Conservation (phyloP, 2,888 invertebrate genomes). For the Peribatodes rhomboidaria region DNA sequence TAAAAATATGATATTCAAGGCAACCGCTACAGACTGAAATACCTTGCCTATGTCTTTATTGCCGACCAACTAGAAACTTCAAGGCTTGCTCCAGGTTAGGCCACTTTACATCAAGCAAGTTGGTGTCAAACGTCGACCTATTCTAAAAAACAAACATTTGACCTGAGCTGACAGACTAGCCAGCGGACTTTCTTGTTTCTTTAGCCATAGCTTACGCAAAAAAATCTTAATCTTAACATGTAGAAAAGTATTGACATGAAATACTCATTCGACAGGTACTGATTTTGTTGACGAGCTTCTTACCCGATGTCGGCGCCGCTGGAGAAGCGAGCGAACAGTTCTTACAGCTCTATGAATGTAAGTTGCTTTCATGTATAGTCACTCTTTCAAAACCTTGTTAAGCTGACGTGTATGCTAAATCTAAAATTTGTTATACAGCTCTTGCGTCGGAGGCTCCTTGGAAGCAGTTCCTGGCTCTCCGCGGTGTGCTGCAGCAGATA, state of each 20-base stretch:
- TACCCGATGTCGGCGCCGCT: constrained; percentile 94
- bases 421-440: constrained; percentile 55
- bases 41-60: too few relatives aligned
- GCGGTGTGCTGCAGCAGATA: constrained; percentile 93
- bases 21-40: too few relatives aligned
- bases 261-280: constrained; percentile 86
- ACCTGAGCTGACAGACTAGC: too few relatives aligned
- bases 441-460: constrained; percentile 95
- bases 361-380: constrained; percentile 45
- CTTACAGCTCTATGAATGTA: constrained; percentile 93
- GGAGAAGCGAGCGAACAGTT: constrained; percentile 98
- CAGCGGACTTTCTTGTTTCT: too few relatives aligned
- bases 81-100: too few relatives aligned
- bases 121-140: too few relatives aligned
- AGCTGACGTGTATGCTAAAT: not conserved
- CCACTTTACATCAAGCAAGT: too few relatives aligned
- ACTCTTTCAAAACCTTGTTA: not conserved
- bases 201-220: not conserved
- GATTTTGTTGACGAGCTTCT: constrained; percentile 94
- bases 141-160: too few relatives aligned
- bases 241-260: not conserved
- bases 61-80: too few relatives aligned
- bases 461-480: constrained; percentile 96
- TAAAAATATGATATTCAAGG: too few relatives aligned
- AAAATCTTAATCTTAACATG: not conserved